Evolutionary conservation across 2,888 invertebrate genomes (phyloP), one percentile per base, ranked within the genome.

Genomic region (Pristionchus japonicus): DNA sequence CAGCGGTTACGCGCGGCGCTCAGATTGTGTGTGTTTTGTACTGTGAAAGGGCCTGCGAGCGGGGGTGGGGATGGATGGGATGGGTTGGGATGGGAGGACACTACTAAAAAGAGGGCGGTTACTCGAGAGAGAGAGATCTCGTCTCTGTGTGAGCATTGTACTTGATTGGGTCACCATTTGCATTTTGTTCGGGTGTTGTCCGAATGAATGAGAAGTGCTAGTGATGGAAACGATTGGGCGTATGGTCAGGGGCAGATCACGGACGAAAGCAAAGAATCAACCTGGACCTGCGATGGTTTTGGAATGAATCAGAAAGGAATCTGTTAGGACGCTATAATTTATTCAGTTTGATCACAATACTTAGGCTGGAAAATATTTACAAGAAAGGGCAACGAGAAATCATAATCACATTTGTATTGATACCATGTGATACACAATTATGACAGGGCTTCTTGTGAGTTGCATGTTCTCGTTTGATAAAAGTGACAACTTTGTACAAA

Each of bases 111-210:
- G 77, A 77, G 77, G 77, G 77, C 77, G 77, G 43, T 43, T 77
- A 77, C 77, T 77, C 77, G 43, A 20, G 57, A 23, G 57, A 57
- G 57, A n/a, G 20, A 77, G 77, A 77, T 77, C 40, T 47, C 77
- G 77, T 77, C 23, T 17, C 70, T 70, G 7, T 40, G 40, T 20
- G 40, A 13, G 43, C 77, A 77, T 77, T 77, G 77, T 77, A 77
- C 77, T 77, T 77, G 43, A 77, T 77, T 77, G 77, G 77, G 77
- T 77, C 77, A 77, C 77, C 40, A 77, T 77, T 77, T 77, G 77
- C 77, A 77, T 77, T 77, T n/a, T n/a, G n/a, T n/a, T n/a, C n/a
- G n/a, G n/a, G n/a, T 74, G 34, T 40, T 43, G 13, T 47, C 17
- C 27, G 27, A 34, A 37, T 11, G 70, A 70, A 40, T 40, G 70